phyloP scores from a whole-genome alignment of 1,140 invertebrate genomes.

The Pararge aegeria region DNA sequence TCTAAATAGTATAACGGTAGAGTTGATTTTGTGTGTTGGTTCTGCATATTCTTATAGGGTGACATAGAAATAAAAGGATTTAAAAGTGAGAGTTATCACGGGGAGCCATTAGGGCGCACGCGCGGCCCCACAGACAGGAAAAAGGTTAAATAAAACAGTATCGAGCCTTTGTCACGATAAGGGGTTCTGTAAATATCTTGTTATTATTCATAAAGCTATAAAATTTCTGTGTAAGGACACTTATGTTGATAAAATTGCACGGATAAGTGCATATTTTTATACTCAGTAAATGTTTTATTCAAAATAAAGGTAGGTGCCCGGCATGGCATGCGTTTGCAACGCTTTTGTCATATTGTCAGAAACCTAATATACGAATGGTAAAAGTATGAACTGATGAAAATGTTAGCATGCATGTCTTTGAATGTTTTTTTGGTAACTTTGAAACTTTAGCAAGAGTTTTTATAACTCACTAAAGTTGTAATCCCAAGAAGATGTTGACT shows the following conservation, averaged over 20 bases:
- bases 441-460: no score
- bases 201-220: conserved; percentile 5
- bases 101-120: conserved; percentile 73
- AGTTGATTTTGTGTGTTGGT: conserved; percentile 26
- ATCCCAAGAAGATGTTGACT: no score
- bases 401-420: no score
- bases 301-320: no score
- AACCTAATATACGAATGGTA: no score
- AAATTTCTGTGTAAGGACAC: neutral
- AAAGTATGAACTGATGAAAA: no score
- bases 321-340: no score
- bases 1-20: conserved; percentile 16
- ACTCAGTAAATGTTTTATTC: neutral
- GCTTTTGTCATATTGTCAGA: no score
- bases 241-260: neutral
- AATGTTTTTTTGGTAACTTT: no score
- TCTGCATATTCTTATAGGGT: conserved; percentile 42
- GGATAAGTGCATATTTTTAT: neutral
- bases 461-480: no score
- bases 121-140: conserved; percentile 62
- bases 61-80: conserved; percentile 70
- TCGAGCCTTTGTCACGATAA: conserved; percentile 12
- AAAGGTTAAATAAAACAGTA: conserved; percentile 47
- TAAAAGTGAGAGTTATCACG: conserved; percentile 78
- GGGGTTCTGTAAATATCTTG: conserved; percentile 35